Percentiles rank a stretch among this genome's conserved stretches.
Conservation (phyloP, 1,140 invertebrate species). For the Aradophagus sp. region DNA sequence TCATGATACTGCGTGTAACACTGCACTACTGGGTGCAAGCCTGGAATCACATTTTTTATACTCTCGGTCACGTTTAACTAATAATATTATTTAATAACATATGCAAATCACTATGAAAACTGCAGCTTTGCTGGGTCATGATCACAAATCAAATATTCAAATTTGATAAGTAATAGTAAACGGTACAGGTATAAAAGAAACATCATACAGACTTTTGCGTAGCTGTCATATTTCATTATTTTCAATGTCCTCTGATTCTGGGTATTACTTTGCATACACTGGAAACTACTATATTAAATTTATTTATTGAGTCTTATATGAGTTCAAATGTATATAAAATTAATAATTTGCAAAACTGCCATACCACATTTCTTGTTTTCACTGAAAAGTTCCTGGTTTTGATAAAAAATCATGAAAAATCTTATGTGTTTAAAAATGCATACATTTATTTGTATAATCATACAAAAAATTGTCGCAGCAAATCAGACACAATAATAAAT, state of each 20-base stretch:
- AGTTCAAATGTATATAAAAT: too few species aligned
- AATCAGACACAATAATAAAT: too few species aligned
- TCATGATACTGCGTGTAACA: conserved; percentile 23
- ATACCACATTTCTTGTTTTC: too few species aligned
- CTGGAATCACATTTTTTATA: conserved; percentile 32
- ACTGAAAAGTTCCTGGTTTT: too few species aligned
- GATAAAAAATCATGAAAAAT: too few species aligned
- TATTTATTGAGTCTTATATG: too few species aligned
- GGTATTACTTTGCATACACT: conserved; percentile 33
- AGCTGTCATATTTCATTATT: conserved; percentile 49
- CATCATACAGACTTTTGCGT: neutral
- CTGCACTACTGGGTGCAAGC: conserved; percentile 6
- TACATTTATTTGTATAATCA: too few species aligned
- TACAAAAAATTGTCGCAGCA: too few species aligned
- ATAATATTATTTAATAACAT: conserved; percentile 67
- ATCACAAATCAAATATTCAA: conserved; percentile 34
- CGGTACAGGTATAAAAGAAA: neutral
- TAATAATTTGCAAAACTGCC: too few species aligned
- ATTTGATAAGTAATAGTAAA: conserved; percentile 19
- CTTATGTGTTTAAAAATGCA: too few species aligned
- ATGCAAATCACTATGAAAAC: conserved; percentile 61
- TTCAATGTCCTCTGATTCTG: too few species aligned
- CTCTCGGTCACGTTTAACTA: conserved; percentile 29
- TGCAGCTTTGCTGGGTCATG: conserved; percentile 39
- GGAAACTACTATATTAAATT: too few species aligned